A percentile compares a stretch with the other conserved stretches of the same genome.
These are phyloP conservation scores for Platyrinchus mystaceus DNA, from an alignment of 2,797 vertebrate species.

Conservation along the genomic window DNA sequence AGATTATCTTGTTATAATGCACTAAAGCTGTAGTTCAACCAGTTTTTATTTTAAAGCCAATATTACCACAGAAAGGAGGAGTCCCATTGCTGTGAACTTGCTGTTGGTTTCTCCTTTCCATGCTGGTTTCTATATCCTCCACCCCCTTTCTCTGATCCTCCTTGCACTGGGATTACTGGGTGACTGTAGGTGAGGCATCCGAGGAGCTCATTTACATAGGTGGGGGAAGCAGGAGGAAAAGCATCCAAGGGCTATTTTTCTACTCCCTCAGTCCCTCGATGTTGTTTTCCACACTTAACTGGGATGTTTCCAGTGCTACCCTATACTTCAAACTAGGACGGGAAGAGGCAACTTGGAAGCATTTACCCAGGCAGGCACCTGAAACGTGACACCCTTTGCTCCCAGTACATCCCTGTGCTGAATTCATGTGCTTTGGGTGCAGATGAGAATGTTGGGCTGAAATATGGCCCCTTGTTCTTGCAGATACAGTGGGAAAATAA, in stretches of 20 bases:
- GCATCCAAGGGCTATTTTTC: background rate
- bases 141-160: background rate
- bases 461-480: background rate
- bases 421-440: background rate
- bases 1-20: background rate
- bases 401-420: background rate
- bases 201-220: background rate
- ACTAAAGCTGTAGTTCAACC: background rate
- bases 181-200: background rate
- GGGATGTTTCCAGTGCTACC: background rate
- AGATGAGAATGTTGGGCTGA: background rate
- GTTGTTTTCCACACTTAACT: background rate
- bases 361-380: background rate
- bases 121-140: background rate
- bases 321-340: background rate
- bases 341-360: background rate
- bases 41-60: conserved; percentile 14
- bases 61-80: background rate
- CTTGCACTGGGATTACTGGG: background rate
- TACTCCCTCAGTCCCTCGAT: background rate
- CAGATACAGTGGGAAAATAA: background rate
- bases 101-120: background rate
- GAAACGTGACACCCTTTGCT: background rate
- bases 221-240: background rate
- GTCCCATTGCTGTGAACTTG: background rate